phyloP scores from a whole-genome alignment of 2,888 invertebrate genomes.

The Netelia fuscicornis region DNA sequence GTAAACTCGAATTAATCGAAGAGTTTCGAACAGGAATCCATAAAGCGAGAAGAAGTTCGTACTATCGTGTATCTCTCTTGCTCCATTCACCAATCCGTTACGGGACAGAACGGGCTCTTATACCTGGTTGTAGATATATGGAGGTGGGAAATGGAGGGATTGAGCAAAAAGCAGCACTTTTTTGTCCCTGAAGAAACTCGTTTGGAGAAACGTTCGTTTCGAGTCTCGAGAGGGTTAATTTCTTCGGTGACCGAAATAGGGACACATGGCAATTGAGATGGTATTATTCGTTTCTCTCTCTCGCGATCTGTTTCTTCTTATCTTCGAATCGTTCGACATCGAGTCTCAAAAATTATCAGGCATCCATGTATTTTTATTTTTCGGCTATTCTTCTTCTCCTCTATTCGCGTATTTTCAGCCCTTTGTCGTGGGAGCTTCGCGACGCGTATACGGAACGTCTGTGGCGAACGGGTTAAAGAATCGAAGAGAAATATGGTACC shows the following conservation, averaged over 20 bases:
- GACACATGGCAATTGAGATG: slow-evolving; percentile 66
- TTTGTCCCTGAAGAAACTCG: slow-evolving; percentile 20
- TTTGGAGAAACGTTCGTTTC: slow-evolving; percentile 11
- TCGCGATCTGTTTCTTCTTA: slow-evolving; percentile 1
- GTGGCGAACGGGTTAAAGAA: slow-evolving; percentile 76
- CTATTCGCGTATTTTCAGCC: slow-evolving; percentile 50
- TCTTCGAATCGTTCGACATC: slow-evolving; percentile 1
- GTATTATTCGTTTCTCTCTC: slow-evolving; percentile 36
- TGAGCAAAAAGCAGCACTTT: slow-evolving; percentile 14
- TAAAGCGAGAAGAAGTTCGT: slow-evolving; percentile 68
- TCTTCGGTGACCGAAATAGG: slow-evolving; percentile 71
- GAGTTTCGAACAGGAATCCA: slow-evolving; percentile 76
- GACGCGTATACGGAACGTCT: slow-evolving; percentile 17
- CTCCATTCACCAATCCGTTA: neutral
- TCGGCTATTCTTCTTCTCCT: slow-evolving; percentile 40
- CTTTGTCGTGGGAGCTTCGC: slow-evolving; percentile 40
- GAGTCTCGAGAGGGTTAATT: slow-evolving; percentile 77
- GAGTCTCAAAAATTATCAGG: neutral
- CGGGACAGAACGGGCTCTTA: neutral
- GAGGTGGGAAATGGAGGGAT: neutral
- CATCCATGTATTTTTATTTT: neutral
- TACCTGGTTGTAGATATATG: neutral
- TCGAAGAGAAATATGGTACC: slow-evolving; percentile 79
- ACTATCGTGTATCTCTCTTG: slow-evolving; percentile 1
- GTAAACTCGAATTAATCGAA: slow-evolving; percentile 83